Percentiles rank a stretch among this genome's conserved stretches.
Evolutionary conservation across 1,140 invertebrate genomes (phyloP).

Genomic region (Panagrolaimus sp.): DNA sequence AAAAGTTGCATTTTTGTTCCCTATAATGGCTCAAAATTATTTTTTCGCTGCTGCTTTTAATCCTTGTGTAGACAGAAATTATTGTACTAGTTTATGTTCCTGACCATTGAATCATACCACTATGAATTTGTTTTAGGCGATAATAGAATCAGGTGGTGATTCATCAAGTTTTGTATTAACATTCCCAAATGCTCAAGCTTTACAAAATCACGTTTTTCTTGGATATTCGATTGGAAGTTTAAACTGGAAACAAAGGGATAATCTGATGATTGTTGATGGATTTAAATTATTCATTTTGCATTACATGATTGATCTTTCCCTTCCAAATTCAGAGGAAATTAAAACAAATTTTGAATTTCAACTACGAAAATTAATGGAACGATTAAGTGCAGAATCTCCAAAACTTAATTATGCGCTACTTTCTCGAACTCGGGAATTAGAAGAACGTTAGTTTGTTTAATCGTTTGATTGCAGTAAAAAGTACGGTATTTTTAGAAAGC

Average conservation of each 20-base stretch:
- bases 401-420: slow-evolving; percentile 47
- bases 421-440: slow-evolving; percentile 50
- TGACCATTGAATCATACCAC: background rate
- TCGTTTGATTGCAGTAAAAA: too few relatives aligned
- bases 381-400: slow-evolving; percentile 34
- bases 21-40: too few relatives aligned
- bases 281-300: slow-evolving; percentile 51
- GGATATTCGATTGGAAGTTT: slow-evolving; percentile 49
- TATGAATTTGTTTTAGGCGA: slow-evolving; percentile 29
- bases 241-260: slow-evolving; percentile 22
- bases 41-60: too few relatives aligned
- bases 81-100: too few relatives aligned
- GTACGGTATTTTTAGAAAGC: too few relatives aligned
- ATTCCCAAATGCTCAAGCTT: slow-evolving; percentile 45
- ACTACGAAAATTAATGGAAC: slow-evolving; percentile 40
- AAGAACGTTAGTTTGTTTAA: too few relatives aligned
- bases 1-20: too few relatives aligned
- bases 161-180: slow-evolving; percentile 38
- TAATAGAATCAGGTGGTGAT: slow-evolving; percentile 29
- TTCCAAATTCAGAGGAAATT: slow-evolving; percentile 45
- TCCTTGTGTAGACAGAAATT: too few relatives aligned
- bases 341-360: slow-evolving; percentile 44
- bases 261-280: slow-evolving; percentile 33
- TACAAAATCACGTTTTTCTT: slow-evolving; percentile 45
- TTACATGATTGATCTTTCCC: slow-evolving; percentile 53